Percentiles rank a stretch among this genome's conserved stretches.
These are phyloP conservation scores for Apis dorsata DNA, from an alignment of 1,140 invertebrate genomes.

Conservation along the genomic window DNA sequence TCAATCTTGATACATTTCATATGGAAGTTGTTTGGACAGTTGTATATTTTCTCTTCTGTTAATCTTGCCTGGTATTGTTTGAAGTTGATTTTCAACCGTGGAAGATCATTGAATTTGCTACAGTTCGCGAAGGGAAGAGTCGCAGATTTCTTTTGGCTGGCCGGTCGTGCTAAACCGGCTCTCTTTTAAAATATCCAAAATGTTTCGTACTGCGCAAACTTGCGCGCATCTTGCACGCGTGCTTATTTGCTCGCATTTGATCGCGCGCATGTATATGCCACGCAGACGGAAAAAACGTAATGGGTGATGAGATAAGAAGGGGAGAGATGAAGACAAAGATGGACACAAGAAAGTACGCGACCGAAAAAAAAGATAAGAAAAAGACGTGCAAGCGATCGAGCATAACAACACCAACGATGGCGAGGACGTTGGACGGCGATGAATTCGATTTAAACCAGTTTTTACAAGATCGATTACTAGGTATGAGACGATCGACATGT, in stretches of 20 bases:
- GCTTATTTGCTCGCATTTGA: conserved; percentile 12
- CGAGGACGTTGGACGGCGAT: conserved; percentile 15
- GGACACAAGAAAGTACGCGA: conserved; percentile 14
- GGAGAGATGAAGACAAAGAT: neutral
- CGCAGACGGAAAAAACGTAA: conserved; percentile 50
- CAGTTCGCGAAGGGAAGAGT: conserved; percentile 42
- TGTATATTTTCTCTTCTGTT: neutral
- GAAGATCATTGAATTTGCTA: conserved; percentile 14
- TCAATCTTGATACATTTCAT: neutral
- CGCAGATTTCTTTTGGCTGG: conserved; percentile 37
- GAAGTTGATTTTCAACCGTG: conserved; percentile 18
- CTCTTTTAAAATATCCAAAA: conserved; percentile 40
- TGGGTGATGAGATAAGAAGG: conserved; percentile 3
- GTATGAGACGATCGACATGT: conserved; percentile 32
- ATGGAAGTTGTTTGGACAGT: neutral
- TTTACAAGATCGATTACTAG: conserved; percentile 44
- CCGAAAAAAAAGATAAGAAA: conserved; percentile 9
- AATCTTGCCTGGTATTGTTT: conserved; percentile 22
- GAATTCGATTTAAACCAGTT: conserved; percentile 53
- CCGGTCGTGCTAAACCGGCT: conserved; percentile 36
- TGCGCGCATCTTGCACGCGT: conserved; percentile 44
- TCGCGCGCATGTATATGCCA: conserved; percentile 2
- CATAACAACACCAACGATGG: conserved; percentile 10
- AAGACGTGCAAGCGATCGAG: conserved; percentile 24
- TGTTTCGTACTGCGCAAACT: conserved; percentile 15